Conservation (phyloP, 2,797 vertebrate species). For the Micromesistius poutassou region DNA sequence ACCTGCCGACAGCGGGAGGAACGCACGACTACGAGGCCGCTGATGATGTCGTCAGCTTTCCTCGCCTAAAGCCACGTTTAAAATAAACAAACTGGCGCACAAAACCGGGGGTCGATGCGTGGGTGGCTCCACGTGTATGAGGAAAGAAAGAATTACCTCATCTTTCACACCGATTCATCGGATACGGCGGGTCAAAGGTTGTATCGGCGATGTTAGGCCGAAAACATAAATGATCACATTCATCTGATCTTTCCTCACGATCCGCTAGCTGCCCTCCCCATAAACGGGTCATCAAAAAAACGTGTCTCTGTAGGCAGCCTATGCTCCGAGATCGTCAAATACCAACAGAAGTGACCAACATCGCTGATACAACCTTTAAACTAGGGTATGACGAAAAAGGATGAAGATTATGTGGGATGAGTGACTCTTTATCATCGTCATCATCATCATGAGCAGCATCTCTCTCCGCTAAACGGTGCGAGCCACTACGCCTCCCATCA, state of each 20-base stretch:
- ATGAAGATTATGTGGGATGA: not conserved
- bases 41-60: slow-evolving; percentile 14
- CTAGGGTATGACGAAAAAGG: not conserved
- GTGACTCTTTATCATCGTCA: not conserved
- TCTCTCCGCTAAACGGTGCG: slow-evolving; percentile 11
- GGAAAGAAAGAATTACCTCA: not conserved
- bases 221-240: no score
- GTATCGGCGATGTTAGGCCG: no score
- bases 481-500: slow-evolving; percentile 27
- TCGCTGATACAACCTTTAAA: no score
- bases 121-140: not conserved
- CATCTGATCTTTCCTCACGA: no score
- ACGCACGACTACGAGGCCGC: slow-evolving; percentile 46
- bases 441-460: slow-evolving; percentile 7
- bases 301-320: no score
- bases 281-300: no score
- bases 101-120: no score
- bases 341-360: no score
- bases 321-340: no score
- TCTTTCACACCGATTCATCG: not conserved
- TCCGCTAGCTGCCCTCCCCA: no score
- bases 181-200: not conserved
- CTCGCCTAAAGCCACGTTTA: not conserved
- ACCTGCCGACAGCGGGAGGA: slow-evolving; percentile 58
- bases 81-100: not conserved